Evolutionary conservation across 2,888 invertebrate species (phyloP).

Genomic region (Sesamia inferens): DNA sequence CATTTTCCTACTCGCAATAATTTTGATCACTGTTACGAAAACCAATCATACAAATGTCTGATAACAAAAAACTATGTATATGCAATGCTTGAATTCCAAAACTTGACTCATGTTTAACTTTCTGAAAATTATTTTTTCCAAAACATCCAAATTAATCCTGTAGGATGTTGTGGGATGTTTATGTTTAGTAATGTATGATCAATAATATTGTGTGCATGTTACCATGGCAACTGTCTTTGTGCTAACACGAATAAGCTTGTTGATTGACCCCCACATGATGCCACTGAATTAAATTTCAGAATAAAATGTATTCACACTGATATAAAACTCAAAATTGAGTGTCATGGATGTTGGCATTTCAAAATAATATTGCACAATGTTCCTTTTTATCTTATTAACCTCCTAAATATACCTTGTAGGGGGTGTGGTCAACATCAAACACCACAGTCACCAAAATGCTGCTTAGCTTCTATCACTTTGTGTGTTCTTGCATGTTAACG

Average conservation of each 20-base stretch:
- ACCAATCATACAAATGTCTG: background rate
- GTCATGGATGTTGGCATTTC: constrained; percentile 47
- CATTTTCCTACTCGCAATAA: background rate
- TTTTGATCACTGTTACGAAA: background rate
- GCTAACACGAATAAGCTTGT: constrained; percentile 30
- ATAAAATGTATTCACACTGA: background rate
- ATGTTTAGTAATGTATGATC: constrained; percentile 25
- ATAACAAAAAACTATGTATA: constrained; percentile 23
- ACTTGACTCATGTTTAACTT: background rate
- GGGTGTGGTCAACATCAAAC: constrained; percentile 32
- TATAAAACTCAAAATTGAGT: background rate
- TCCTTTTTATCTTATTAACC: no score
- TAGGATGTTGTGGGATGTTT: background rate
- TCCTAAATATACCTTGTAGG: no score
- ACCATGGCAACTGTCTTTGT: constrained; percentile 38
- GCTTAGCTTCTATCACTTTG: constrained; percentile 39
- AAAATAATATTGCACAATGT: background rate
- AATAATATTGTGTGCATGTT: constrained; percentile 41
- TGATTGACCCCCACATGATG: constrained; percentile 25
- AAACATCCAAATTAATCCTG: background rate
- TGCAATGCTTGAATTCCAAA: background rate
- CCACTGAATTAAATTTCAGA: background rate
- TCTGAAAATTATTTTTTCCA: background rate
- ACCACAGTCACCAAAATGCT: constrained; percentile 30
- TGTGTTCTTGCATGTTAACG: constrained; percentile 56